Percentiles rank a stretch among this genome's conserved stretches.
Conservation (phyloP, 92 coral and sea anemone genomes). For the Paramuricea clavata region DNA sequence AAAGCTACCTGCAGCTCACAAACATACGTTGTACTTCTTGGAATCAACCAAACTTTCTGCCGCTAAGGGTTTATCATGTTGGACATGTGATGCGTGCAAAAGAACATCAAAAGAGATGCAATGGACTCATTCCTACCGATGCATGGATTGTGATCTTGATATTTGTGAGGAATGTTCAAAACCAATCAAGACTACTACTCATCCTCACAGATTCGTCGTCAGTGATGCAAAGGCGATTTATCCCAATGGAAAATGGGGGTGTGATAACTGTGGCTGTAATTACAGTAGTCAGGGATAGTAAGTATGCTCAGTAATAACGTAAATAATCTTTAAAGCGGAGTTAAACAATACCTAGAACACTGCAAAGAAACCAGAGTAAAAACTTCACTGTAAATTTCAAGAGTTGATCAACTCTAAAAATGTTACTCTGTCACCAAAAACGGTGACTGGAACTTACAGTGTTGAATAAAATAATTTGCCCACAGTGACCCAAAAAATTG, state of each 20-base stretch:
- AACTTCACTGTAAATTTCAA: no score
- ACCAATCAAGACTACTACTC: neutral
- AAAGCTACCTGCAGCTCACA: neutral
- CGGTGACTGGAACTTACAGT: no score
- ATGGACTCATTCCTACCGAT: conserved; percentile 19
- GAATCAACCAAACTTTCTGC: neutral
- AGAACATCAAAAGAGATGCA: conserved; percentile 25
- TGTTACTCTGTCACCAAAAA: no score
- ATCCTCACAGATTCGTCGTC: neutral
- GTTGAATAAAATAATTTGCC: no score
- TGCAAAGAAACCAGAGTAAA: no score
- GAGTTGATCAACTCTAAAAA: no score
- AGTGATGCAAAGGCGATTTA: neutral
- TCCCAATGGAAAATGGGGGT: neutral
- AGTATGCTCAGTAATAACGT: neutral
- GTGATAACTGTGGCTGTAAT: conserved; percentile 12
- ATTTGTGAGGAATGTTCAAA: conserved; percentile 11
- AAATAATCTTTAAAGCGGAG: neutral
- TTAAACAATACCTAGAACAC: neutral
- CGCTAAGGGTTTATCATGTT: conserved; percentile 15
- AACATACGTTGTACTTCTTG: neutral
- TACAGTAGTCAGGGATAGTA: neutral
- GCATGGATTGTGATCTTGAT: conserved; percentile 32
- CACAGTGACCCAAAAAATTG: no score
- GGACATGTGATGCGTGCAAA: conserved; percentile 60